Conservation (phyloP, 2,888 invertebrate genomes). For the Subacronicta megacephala region DNA sequence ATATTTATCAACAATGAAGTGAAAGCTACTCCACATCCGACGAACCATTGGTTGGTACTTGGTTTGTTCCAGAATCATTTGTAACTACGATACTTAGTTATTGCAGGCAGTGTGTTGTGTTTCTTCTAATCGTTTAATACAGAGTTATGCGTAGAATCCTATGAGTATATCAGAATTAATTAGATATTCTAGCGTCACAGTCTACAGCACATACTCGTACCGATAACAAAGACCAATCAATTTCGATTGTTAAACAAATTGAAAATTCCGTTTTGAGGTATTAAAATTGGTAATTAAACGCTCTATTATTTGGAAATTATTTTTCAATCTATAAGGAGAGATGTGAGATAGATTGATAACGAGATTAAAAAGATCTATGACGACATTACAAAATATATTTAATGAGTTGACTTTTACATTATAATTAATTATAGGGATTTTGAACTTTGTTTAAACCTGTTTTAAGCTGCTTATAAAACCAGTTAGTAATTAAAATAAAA, state of each 20-base stretch:
- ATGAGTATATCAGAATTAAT: slow-evolving; percentile 25
- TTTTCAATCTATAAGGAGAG: not conserved
- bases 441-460: too few relatives aligned
- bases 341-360: too few relatives aligned
- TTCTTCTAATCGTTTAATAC: slow-evolving; percentile 4
- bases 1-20: slow-evolving; percentile 32
- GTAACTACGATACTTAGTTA: slow-evolving; percentile 14
- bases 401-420: too few relatives aligned
- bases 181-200: slow-evolving; percentile 3
- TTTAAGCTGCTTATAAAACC: too few relatives aligned
- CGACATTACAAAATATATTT: too few relatives aligned
- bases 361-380: too few relatives aligned
- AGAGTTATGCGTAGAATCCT: slow-evolving; percentile 8
- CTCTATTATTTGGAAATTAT: slow-evolving; percentile 15
- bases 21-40: slow-evolving; percentile 35
- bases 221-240: slow-evolving; percentile 36
- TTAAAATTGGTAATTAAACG: slow-evolving; percentile 14
- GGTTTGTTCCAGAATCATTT: slow-evolving; percentile 44
- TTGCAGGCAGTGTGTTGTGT: slow-evolving; percentile 7
- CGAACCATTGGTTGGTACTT: slow-evolving; percentile 6
- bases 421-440: too few relatives aligned
- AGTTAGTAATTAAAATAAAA: too few relatives aligned
- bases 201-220: slow-evolving; percentile 1
- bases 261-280: slow-evolving; percentile 25
- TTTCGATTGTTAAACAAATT: slow-evolving; percentile 33